Percentiles rank a stretch among this genome's conserved stretches.
These are phyloP conservation scores for Contarinia nasturtii DNA, from an alignment of 1,140 invertebrate species.

Conservation along the genomic window DNA sequence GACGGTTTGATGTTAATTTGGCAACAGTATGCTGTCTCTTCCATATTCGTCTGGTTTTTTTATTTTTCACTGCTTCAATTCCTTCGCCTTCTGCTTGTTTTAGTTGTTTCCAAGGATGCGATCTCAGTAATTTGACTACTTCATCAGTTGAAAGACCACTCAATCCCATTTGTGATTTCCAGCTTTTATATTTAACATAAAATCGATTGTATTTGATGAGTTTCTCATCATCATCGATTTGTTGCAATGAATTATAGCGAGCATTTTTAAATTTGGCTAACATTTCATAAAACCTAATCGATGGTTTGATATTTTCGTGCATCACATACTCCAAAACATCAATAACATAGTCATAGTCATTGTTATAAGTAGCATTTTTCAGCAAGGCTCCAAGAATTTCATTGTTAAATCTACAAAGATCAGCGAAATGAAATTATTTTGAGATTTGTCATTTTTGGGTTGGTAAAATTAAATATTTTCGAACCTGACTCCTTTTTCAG, in stretches of 20 bases:
- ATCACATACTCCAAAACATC: conserved; percentile 43
- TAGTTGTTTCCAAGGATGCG: conserved; percentile 38
- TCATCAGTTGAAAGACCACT: conserved; percentile 26
- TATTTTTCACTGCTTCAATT: conserved; percentile 13
- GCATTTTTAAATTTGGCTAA: conserved; percentile 31
- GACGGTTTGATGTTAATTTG: no score
- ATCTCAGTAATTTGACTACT: conserved; percentile 16
- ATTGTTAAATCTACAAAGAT: conserved; percentile 39
- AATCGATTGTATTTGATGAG: conserved; percentile 23
- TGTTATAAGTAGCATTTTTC: conserved; percentile 30
- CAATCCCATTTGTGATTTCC: conserved; percentile 29
- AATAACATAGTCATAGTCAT: conserved; percentile 41
- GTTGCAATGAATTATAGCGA: conserved; percentile 10
- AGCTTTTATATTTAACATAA: conserved; percentile 29
- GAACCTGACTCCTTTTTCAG: conserved; percentile 37
- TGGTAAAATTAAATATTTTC: not conserved
- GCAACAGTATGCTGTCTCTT: no score
- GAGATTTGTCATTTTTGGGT: not conserved
- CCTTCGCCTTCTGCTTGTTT: conserved; percentile 16
- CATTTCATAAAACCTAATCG: conserved; percentile 31
- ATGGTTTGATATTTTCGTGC: conserved; percentile 35
- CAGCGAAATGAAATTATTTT: conserved; percentile 2
- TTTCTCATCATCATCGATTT: not conserved
- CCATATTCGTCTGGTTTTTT: conserved; percentile 1
- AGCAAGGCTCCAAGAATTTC: conserved; percentile 52